Conservation (phyloP, 1,140 invertebrate genomes). For the Pararge aegeria region DNA sequence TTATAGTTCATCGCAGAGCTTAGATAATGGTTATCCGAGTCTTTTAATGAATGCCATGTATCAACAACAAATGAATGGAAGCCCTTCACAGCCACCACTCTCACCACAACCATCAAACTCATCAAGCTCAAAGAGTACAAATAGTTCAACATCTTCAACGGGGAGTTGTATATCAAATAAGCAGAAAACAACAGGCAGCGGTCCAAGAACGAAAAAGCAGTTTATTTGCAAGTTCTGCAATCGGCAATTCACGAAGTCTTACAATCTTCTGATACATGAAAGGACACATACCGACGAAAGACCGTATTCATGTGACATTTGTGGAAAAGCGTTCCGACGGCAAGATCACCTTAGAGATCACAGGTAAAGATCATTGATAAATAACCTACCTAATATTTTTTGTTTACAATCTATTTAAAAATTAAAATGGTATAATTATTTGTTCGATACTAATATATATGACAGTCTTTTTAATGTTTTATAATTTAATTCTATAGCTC, state of each 20-base stretch:
- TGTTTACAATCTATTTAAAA: not conserved
- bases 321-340: slow-evolving; percentile 96
- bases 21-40: slow-evolving; percentile 81
- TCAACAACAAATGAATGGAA: slow-evolving; percentile 78
- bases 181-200: slow-evolving; percentile 79
- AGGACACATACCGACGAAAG: slow-evolving; percentile 98
- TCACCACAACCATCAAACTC: slow-evolving; percentile 68
- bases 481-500: no score
- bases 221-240: slow-evolving; percentile 99
- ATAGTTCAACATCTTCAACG: slow-evolving; percentile 73
- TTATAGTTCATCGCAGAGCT: slow-evolving; percentile 72
- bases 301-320: slow-evolving; percentile 98
- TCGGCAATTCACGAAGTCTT: slow-evolving; percentile 98
- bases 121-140: slow-evolving; percentile 69
- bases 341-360: slow-evolving; percentile 98
- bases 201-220: slow-evolving; percentile 94
- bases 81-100: slow-evolving; percentile 63
- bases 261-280: slow-evolving; percentile 98
- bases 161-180: slow-evolving; percentile 80
- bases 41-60: slow-evolving; percentile 82
- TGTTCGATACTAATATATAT: no score
- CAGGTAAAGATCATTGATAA: slow-evolving; percentile 82
- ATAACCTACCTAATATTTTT: no score
- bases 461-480: no score
- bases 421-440: no score